Conservation (phyloP, 2,113 vertebrate genomes). For the Pristiophorus japonicus region DNA sequence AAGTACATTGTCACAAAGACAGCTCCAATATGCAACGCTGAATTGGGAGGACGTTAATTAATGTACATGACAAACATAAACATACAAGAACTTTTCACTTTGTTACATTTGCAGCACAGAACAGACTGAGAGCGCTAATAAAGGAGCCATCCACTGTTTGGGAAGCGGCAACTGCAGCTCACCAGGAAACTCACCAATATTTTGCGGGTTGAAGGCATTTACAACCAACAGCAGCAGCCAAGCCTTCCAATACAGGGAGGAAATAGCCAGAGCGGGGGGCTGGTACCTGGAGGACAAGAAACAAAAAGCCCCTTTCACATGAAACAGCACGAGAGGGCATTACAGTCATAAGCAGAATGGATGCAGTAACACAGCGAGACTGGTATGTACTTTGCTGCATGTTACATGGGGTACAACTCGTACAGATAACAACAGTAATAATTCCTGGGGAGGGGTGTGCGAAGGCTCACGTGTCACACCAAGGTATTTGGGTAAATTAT, state of each 20-base stretch:
- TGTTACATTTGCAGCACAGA: not conserved
- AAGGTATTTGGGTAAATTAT: not conserved
- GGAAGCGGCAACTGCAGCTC: too few relatives aligned
- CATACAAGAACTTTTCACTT: not conserved
- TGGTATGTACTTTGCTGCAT: not conserved
- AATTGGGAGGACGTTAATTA: not conserved
- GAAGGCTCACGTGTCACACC: not conserved
- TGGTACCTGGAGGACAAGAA: constrained; percentile 71
- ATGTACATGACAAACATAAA: not conserved
- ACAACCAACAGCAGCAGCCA: constrained; percentile 93
- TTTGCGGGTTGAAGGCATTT: constrained; percentile 92
- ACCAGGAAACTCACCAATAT: constrained; percentile 70
- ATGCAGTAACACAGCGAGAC: not conserved
- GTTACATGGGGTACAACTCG: not conserved
- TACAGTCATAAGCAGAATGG: not conserved
- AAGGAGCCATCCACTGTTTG: not conserved
- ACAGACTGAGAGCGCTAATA: too few relatives aligned
- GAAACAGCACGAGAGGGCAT: not conserved
- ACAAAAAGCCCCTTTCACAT: not conserved
- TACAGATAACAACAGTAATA: not conserved
- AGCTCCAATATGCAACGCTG: not conserved
- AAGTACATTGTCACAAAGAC: not conserved
- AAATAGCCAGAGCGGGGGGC: constrained; percentile 91
- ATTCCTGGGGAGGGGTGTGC: not conserved
- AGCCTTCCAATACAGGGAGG: constrained; percentile 93